These are phyloP conservation scores for Drosophila punjabiensis DNA, from an alignment of 1,140 invertebrate genomes.

Conservation along the genomic window DNA sequence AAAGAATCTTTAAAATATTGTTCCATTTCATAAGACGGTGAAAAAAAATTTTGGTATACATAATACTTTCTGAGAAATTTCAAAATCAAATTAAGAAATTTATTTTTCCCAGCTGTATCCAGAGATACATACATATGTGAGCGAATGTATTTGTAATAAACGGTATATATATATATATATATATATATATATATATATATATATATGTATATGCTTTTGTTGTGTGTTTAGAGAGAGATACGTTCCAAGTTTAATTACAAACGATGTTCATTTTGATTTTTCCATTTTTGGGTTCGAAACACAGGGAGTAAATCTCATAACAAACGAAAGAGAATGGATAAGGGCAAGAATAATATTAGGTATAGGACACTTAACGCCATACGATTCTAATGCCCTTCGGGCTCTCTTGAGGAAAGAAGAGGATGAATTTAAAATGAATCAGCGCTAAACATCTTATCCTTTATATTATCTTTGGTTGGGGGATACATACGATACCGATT, in stretches of 20 bases:
- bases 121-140: no score
- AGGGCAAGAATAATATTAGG: slow-evolving; percentile 26
- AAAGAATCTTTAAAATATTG: no score
- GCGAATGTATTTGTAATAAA: no score
- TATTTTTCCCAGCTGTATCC: no score
- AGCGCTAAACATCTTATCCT: background rate
- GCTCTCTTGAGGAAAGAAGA: slow-evolving; percentile 5
- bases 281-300: slow-evolving; percentile 35
- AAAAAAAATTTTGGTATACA: no score
- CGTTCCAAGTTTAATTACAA: slow-evolving; percentile 68
- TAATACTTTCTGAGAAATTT: no score
- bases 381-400: background rate
- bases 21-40: no score
- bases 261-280: slow-evolving; percentile 62
- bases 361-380: background rate
- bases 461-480: background rate
- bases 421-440: background rate
- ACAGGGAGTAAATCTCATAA: slow-evolving; percentile 31
- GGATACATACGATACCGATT: slow-evolving; percentile 44
- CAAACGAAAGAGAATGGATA: slow-evolving; percentile 40
- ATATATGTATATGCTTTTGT: slow-evolving; percentile 51
- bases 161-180: no score
- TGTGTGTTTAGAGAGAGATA: slow-evolving; percentile 19
- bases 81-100: no score
- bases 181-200: slow-evolving; percentile 51